Conservation (phyloP, 1,140 invertebrate genomes). For the Matsumurasca onukii region DNA sequence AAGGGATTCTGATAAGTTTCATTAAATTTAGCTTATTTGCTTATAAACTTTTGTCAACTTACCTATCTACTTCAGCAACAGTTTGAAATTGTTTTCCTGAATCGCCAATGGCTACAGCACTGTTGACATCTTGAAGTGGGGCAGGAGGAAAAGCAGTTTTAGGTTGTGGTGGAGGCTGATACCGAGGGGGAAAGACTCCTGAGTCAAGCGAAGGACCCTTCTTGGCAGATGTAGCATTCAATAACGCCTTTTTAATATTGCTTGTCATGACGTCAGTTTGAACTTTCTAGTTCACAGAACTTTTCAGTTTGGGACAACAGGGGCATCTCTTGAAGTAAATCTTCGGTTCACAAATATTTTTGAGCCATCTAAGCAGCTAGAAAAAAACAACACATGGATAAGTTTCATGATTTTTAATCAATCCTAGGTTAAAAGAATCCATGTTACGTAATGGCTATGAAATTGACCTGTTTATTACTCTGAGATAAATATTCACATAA, state of each 20-base stretch:
- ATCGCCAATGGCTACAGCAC: conserved; percentile 3
- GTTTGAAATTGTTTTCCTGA: conserved; percentile 30
- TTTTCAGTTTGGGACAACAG: background rate
- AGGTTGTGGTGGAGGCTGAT: conserved; percentile 30
- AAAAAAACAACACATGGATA: too few relatives aligned
- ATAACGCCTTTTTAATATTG: conserved; percentile 33
- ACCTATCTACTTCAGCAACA: conserved; percentile 30
- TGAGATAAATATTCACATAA: too few relatives aligned
- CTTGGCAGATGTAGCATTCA: conserved; percentile 15
- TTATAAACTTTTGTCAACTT: too few relatives aligned
- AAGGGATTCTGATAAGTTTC: too few relatives aligned
- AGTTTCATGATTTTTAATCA: too few relatives aligned
- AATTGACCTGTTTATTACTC: too few relatives aligned
- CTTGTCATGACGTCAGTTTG: conserved; percentile 27
- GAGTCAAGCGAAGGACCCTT: conserved; percentile 11
- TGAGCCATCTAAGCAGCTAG: too few relatives aligned
- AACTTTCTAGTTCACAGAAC: conserved; percentile 16
- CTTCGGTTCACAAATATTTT: background rate
- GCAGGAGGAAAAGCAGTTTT: background rate
- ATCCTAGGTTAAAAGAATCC: too few relatives aligned
- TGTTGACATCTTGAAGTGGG: background rate
- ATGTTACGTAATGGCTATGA: too few relatives aligned
- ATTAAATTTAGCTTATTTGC: too few relatives aligned
- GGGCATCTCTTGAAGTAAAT: background rate
- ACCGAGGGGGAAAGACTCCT: conserved; percentile 26